Conservation (phyloP, 2,797 vertebrate species). For the Emydoidea blandingii region DNA sequence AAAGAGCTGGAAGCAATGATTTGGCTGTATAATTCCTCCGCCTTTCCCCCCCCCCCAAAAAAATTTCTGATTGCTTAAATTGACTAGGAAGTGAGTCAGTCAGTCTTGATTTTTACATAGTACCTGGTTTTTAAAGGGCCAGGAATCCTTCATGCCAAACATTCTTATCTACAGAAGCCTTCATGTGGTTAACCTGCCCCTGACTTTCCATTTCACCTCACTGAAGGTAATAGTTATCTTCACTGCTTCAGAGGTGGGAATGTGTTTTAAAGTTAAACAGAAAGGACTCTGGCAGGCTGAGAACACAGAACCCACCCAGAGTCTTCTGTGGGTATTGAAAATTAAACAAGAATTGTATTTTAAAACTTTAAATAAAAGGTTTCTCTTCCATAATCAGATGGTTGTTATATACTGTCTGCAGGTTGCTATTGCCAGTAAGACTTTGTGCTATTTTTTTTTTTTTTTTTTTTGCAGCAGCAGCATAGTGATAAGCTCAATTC, state of each 20-base stretch:
- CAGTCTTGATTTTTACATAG: not conserved
- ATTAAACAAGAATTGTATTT: not conserved
- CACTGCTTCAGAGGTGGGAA: slow-evolving; percentile 8
- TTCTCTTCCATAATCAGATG: not conserved
- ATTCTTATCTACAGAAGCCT: not conserved
- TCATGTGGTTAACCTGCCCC: not conserved
- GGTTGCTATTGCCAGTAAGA: not conserved
- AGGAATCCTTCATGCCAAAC: not conserved
- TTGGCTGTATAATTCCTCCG: not conserved
- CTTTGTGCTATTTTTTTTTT: not conserved
- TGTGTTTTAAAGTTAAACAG: not conserved
- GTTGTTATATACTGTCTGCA: not conserved
- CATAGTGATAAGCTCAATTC: not conserved
- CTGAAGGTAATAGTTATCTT: not conserved
- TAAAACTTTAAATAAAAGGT: not conserved
- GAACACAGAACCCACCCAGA: not conserved
- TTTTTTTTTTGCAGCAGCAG: not conserved
- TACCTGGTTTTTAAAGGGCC: not conserved
- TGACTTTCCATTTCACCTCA: slow-evolving; percentile 17
- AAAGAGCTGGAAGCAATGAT: not conserved
- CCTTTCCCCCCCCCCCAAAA: fast-evolving
- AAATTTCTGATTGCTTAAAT: not conserved
- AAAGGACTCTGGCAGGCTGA: not conserved
- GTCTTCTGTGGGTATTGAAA: not conserved
- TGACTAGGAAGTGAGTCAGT: not conserved